Conservation (phyloP, 2,888 invertebrate species). For the Synanthedon vespiformis region DNA sequence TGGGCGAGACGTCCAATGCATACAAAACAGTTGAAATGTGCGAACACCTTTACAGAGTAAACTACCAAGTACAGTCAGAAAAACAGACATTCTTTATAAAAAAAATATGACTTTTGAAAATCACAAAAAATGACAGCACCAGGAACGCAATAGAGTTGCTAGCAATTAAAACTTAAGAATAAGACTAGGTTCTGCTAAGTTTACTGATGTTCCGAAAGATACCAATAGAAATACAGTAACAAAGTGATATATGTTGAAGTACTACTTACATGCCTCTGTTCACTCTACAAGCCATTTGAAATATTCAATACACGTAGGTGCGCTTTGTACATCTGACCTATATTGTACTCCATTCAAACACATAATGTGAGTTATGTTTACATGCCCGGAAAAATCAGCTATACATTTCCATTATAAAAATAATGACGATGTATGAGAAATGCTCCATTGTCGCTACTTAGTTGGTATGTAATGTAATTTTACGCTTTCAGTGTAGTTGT, state of each 20-base stretch:
- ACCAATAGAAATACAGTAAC: no score
- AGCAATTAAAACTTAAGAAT: no score
- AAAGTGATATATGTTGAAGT: no score
- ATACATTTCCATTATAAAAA: not conserved
- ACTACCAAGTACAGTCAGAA: conserved; percentile 4
- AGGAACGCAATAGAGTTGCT: no score
- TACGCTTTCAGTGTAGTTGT: no score
- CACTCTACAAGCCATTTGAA: not conserved
- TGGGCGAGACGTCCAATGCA: conserved; percentile 25
- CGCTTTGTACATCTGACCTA: conserved; percentile 21
- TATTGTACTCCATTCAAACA: conserved; percentile 35
- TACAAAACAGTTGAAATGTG: conserved; percentile 22
- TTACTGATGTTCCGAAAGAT: no score
- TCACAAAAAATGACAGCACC: no score
- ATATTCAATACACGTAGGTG: not conserved
- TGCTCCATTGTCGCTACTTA: no score
- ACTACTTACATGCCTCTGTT: no score
- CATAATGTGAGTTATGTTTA: conserved; percentile 28
- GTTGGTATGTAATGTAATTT: no score
- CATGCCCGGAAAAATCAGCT: not conserved
- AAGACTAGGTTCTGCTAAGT: no score
- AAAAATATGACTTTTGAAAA: no score
- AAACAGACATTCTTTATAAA: not conserved
- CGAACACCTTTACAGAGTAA: conserved; percentile 22
- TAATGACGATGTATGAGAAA: not conserved